Evolutionary conservation across 2,797 vertebrate species (phyloP), one percentile per base, ranked within the genome.

Genomic region (Pseudochirops corinnae): DNA sequence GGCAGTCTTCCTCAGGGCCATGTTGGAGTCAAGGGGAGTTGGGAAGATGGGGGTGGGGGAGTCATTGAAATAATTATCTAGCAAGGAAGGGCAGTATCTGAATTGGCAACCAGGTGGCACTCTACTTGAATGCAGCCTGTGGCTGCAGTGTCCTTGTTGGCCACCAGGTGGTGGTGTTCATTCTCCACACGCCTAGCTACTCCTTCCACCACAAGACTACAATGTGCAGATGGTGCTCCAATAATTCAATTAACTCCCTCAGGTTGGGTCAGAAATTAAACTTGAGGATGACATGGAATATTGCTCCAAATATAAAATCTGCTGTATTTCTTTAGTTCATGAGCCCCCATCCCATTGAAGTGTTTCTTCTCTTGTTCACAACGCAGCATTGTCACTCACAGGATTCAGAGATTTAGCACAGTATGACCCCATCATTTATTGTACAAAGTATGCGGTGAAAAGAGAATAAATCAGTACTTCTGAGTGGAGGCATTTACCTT

Each of bases 1-100:
- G 60, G 31, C 93, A 90, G 12, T 14, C 74, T 56, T 97, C 33
- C 67, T 90, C 24, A 92, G 58, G 93, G 52, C 91, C 92, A 33
- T 46, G 5, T 93, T 57, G 90, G 29, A 58, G 82, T 16, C 67
- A n/a, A 92, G 50, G 90, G 5, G 46, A 46, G 50, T 55, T 74
- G 94, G 31, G 60, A 50, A 29, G 4, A 18, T 4, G 56, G 56
- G 56, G 0, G 16, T 56, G 56, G 21, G 56, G 21, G 46, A 18
- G 60, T 0, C 55, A 29, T 6, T 57, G 26, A 57, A 46, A 24
- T 87, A 87, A 46, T 26, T 46, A 26, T 87, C 16, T 9, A 39
- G 67, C 74, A 46, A 39, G 74, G n/a, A 82, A 82, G 3, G 18
- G 39, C 39, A 82, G 39, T 82, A 26, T 82, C 39, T 50, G 74